Conservation (phyloP, 2,888 invertebrate species). For the Amiota minor region DNA sequence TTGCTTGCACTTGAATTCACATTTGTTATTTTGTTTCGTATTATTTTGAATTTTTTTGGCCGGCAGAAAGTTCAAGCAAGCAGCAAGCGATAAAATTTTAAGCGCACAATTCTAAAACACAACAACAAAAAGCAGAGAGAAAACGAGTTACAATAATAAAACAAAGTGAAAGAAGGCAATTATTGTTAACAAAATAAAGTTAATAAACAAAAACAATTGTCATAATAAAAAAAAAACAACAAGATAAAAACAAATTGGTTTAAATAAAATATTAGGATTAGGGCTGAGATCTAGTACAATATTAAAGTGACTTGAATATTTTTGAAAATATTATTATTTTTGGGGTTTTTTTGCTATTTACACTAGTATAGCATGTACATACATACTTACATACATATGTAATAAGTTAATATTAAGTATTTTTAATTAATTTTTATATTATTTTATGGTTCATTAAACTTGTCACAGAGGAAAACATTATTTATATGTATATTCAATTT, state of each 20-base stretch:
- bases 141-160: neutral
- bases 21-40: neutral
- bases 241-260: neutral
- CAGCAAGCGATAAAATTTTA: neutral
- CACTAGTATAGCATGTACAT: too few species aligned
- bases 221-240: neutral
- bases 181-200: neutral
- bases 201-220: neutral
- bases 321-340: too few species aligned
- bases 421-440: too few species aligned
- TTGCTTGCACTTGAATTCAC: slow-evolving; percentile 14
- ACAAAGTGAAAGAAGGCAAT: neutral
- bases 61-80: neutral
- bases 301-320: too few species aligned
- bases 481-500: too few species aligned
- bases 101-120: slow-evolving; percentile 6
- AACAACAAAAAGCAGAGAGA: neutral
- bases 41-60: neutral
- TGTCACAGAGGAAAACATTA: too few species aligned
- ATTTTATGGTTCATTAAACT: too few species aligned
- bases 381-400: too few species aligned
- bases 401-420: too few species aligned
- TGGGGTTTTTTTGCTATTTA: too few species aligned
- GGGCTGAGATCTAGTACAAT: neutral
- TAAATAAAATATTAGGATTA: neutral